A percentile compares a stretch with the other conserved stretches of the same genome.
phyloP scores from a whole-genome alignment of 2,888 invertebrate genomes.

The Anorthoa munda region DNA sequence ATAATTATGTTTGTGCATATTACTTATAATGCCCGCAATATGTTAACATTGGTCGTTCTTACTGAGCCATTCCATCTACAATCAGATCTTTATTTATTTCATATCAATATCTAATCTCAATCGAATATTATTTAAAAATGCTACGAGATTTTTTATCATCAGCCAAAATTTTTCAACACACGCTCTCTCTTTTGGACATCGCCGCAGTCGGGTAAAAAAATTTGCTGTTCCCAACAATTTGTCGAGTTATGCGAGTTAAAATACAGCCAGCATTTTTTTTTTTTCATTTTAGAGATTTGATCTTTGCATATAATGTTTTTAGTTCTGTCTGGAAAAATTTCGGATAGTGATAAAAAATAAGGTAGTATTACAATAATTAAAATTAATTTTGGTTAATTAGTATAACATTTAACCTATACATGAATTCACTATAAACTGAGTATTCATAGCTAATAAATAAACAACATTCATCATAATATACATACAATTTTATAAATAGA shows the following conservation, averaged over 20 bases:
- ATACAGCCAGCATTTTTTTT: too few species aligned
- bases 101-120: slow-evolving; percentile 63
- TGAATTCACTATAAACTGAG: slow-evolving; percentile 59
- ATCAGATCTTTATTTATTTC: slow-evolving; percentile 61
- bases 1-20: slow-evolving; percentile 66
- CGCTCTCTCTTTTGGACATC: too few species aligned
- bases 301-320: too few species aligned
- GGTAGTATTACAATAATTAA: slow-evolving; percentile 10
- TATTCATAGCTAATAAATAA: slow-evolving; percentile 58
- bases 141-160: too few species aligned
- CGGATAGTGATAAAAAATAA: too few species aligned
- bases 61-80: slow-evolving; percentile 52
- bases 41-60: slow-evolving; percentile 66
- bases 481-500: slow-evolving; percentile 29
- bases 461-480: slow-evolving; percentile 48
- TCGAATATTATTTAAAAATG: slow-evolving; percentile 27
- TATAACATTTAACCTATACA: slow-evolving; percentile 56
- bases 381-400: slow-evolving; percentile 40
- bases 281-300: too few species aligned
- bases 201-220: too few species aligned
- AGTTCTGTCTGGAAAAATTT: too few species aligned
- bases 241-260: too few species aligned
- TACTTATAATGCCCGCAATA: slow-evolving; percentile 69
- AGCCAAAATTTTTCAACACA: too few species aligned
- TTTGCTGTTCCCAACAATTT: too few species aligned